Percentiles rank a stretch among this genome's conserved stretches.
Evolutionary conservation across 1,140 invertebrate genomes (phyloP).

Genomic region (Euborellia annulipes): DNA sequence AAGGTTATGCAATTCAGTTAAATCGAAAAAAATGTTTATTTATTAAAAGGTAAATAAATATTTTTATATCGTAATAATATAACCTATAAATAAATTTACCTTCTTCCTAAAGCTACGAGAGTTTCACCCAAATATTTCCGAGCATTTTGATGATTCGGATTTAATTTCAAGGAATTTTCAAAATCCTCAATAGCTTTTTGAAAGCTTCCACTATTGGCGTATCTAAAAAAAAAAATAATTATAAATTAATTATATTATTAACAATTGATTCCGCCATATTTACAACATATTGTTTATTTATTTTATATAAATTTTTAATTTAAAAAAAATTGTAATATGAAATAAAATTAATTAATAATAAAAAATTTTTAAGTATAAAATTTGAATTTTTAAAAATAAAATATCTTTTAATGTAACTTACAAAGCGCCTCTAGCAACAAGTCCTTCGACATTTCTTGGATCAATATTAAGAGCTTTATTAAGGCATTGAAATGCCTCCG

Average conservation of each 20-base stretch:
- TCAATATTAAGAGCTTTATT: conserved; percentile 89
- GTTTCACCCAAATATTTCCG: conserved; percentile 89
- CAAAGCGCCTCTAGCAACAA: conserved; percentile 82
- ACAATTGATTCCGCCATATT: too few species aligned
- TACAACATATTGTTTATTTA: too few species aligned
- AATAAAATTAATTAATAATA: too few species aligned
- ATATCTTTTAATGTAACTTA: conserved; percentile 31
- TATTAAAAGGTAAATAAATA: background rate
- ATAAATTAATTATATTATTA: too few species aligned
- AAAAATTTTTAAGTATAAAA: too few species aligned
- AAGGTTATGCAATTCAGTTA: too few species aligned
- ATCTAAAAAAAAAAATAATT: conserved; percentile 33
- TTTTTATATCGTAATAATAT: background rate
- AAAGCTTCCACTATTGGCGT: conserved; percentile 86
- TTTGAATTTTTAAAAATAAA: too few species aligned
- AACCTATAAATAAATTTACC: background rate
- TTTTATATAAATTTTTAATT: too few species aligned
- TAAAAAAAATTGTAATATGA: too few species aligned
- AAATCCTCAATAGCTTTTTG: conserved; percentile 89
- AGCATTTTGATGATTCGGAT: conserved; percentile 83
- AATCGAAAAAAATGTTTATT: too few species aligned
- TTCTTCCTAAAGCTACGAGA: conserved; percentile 56
- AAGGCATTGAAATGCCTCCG: conserved; percentile 86
- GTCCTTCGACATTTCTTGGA: conserved; percentile 80
- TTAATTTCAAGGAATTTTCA: conserved; percentile 72